phyloP scores from a whole-genome alignment of 1,140 invertebrate genomes.

The Atta colombica region DNA sequence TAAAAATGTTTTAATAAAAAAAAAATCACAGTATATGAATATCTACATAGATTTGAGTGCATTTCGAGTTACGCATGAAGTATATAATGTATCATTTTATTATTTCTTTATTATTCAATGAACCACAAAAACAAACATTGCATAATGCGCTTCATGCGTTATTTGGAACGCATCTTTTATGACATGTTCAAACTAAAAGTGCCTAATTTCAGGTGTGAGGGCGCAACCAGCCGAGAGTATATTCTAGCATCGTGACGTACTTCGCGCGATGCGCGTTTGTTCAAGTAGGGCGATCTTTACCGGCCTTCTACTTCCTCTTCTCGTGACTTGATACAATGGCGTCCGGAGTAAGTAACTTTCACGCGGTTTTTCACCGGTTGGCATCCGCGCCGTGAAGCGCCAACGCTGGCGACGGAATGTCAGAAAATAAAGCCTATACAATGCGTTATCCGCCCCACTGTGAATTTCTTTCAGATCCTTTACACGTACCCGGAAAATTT shows the following conservation, averaged over 20 bases:
- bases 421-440: neutral
- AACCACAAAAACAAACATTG: no score
- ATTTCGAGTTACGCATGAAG: no score
- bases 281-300: slow-evolving; percentile 77
- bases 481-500: slow-evolving; percentile 99
- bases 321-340: slow-evolving; percentile 86
- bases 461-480: slow-evolving; percentile 93
- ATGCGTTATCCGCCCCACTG: slow-evolving; percentile 58
- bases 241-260: neutral
- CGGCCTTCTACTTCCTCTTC: slow-evolving; percentile 86
- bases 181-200: no score
- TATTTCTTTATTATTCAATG: no score
- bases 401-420: neutral
- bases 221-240: neutral
- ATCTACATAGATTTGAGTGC: no score
- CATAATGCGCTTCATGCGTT: no score
- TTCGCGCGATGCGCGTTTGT: neutral
- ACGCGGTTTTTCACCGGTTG: slow-evolving; percentile 81
- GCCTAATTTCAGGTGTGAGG: neutral
- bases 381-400: slow-evolving; percentile 79
- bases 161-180: no score
- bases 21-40: no score
- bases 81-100: no score
- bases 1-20: no score
- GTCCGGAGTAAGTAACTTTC: slow-evolving; percentile 87